Evolutionary conservation across 1,140 invertebrate species (phyloP), one percentile per base, ranked within the genome.

Genomic region (Hetaerina americana): DNA sequence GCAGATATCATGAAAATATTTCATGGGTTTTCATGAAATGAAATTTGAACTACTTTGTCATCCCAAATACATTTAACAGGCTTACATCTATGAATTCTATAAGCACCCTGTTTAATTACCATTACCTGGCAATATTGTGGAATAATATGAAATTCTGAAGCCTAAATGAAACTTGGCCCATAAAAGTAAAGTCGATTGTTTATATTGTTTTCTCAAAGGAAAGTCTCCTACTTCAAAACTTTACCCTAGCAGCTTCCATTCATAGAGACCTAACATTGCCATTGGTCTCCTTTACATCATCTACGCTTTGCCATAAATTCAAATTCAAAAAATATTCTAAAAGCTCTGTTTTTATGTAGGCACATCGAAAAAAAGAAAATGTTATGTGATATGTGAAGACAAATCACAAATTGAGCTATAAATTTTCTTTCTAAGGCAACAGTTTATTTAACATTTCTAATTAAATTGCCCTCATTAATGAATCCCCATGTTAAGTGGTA

Each of bases 81-180:
- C n/a, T n/a, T n/a, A n/a, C n/a, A n/a, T n/a, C n/a, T n/a, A n/a
- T n/a, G 15, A 5, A 57, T 57, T n/a, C 40, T 57, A 57, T 57
- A 57, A 57, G 40, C 40, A 57, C 40, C 40, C 40, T 57, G 40
- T 57, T 57, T n/a, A 57, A 5, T 57, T 3, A 57, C 40, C 40
- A 57, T 5, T 57, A 57, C 40, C 40, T 57, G 40, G 40, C 10
- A 12, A 5, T 57, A n/a, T 12, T 10, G 22, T 18, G 22, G 40
- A 57, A 57, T n/a, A 57, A n/a, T 57, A 57, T 57, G 40, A 57
- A 57, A 57, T n/a, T 57, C 40, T 57, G 40, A 57, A 57, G 40
- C 40, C 40, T 18, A 18, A 57, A 57, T 18, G 22, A 18, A 57
- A 57, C 15, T 57, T 57, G n/a, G 40, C 40, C 40, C 22, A 57